Evolutionary conservation across 2,797 vertebrate genomes (phyloP), one percentile per base, ranked within the genome.

Genomic region (Enteromius mattozi): DNA sequence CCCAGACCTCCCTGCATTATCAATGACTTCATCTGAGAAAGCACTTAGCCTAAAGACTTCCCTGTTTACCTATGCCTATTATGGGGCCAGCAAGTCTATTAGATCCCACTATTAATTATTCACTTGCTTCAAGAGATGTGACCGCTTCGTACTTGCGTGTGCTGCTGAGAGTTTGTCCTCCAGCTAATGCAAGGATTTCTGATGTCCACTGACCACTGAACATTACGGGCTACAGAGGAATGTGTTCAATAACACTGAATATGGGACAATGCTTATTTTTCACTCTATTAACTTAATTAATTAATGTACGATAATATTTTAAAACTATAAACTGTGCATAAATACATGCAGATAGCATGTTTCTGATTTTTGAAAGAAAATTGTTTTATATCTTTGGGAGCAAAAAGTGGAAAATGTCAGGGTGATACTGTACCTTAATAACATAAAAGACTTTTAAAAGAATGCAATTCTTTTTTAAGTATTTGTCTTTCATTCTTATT

Each of bases 11-110:
- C 24, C 76, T 86, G 82, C 86, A 88, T 84, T 89, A 90, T 90
- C 89, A 71, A 54, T 87, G 86, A 91, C 91, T 91, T 92, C 88
- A 93, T 93, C 90, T 90, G 90, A 93, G 90, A 89, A 89, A 91
- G 88, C 93, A 94, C 93, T 94, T 92, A 93, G 90, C 87, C 91
- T 91, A 86, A 92, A 93, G 91, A 93, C 92, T 92, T 92, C 89
- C 91, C 89, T 92, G 91, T 93, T 93, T 88, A 93, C 92, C 89
- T 92, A 85, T 72, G 88, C 72, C 87, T 85, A 88, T 89, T 83
- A 88, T 78, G 75, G 87, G 87, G 80, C 87, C 88, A 83, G 72
- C 77, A 42, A 88, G 88, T 90, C 89, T 90, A 87, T 91, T 90
- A 86, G 87, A 85, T 83, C 24, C 51, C 45, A 3, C 47, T 87